Evolutionary conservation across 2,888 invertebrate species (phyloP), one percentile per base, ranked within the genome.

Genomic region (Ptychoptera albimana): DNA sequence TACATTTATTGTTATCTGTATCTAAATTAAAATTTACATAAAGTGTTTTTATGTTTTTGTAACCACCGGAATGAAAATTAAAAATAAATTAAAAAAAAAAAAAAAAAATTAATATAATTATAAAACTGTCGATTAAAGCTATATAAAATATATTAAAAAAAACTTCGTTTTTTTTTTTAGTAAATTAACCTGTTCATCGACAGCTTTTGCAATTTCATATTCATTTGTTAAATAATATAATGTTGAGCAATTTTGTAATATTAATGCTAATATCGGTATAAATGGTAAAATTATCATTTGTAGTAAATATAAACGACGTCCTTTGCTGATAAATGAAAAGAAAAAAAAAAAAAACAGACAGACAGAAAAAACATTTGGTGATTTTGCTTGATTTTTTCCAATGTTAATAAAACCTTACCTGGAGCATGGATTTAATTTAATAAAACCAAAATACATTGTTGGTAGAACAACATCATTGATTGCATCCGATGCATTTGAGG

Each of bases 181-280:
- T 32, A 32, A 32, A 11, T 32, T 41, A 15, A 34, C 41, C 41
- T 41, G 41, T 41, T 41, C 11, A 8, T 41, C 12, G 15, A 41
- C 15, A 14, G 34, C 12, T 41, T 34, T 30, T 15, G 41, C n/a
- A 12, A 8, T 23, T 41, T 35, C 34, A 12, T 41, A 35, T 12
- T 15, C 15, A 2, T 14, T n/a, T 8, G 34, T 16, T n/a, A 41
- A 35, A 34, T 35, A 15, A 13, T 41, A 34, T 35, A 41, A 35
- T 16, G 32, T 14, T 15, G 34, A 41, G 9, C 41, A 23, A 12
- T 41, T 87, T 66, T 88, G 87, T 23, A 83, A 77, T 56, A 87
- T 86, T 50, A 88, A 73, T 0, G 86, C 86, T 57, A 85, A 67
- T 57, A 87, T 87, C 13, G 87, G 87, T 51, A 88, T 84, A 67